Conservation (phyloP, 2,113 vertebrate genomes). For the Fregetta grallaria region DNA sequence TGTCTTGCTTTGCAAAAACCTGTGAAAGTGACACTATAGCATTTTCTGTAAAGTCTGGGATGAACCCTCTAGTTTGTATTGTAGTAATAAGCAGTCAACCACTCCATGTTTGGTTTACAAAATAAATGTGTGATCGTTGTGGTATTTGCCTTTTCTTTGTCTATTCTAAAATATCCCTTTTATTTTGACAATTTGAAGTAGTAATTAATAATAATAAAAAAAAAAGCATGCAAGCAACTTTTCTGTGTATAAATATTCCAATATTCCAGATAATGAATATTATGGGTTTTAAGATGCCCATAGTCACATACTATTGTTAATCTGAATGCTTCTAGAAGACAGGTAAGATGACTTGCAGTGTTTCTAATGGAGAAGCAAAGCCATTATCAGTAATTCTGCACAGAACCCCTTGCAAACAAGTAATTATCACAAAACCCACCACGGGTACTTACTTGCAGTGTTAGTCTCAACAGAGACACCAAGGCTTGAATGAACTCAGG, state of each 20-base stretch:
- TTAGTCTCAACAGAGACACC: background rate
- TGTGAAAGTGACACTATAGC: background rate
- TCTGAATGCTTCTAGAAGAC: background rate
- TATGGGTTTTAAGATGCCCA: background rate
- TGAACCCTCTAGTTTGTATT: background rate
- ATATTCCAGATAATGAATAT: background rate
- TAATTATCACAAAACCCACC: background rate
- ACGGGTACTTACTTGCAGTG: background rate
- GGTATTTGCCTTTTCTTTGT: background rate
- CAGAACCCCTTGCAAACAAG: background rate
- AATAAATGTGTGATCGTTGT: background rate
- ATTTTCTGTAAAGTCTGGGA: background rate
- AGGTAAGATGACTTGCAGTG: background rate
- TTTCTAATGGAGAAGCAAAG: background rate
- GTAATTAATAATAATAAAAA: background rate
- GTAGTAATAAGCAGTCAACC: background rate
- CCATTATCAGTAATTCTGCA: background rate
- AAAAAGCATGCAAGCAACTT: background rate
- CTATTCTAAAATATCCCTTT: background rate
- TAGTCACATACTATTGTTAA: background rate
- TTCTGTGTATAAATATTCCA: background rate
- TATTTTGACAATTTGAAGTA: background rate
- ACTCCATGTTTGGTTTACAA: background rate
- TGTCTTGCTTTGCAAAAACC: background rate
- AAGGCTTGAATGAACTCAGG: background rate